A percentile compares a stretch with the other conserved stretches of the same genome.
Conservation (phyloP, 1,140 invertebrate species). For the Calliopsis andreniformis region DNA sequence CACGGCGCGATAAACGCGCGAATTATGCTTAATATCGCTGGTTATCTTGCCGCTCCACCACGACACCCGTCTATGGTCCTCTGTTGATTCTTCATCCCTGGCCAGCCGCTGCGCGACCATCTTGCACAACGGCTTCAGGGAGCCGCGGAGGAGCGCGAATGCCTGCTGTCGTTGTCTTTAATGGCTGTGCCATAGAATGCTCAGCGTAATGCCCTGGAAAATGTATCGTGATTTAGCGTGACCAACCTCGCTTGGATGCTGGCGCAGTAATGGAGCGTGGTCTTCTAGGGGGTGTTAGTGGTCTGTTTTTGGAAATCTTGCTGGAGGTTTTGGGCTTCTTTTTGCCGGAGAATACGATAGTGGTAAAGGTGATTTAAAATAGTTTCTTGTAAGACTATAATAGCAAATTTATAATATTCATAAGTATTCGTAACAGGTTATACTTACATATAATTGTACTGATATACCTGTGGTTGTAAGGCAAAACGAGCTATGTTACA, state of each 20-base stretch:
- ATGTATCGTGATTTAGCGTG: conserved; percentile 1
- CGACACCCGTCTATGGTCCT: neutral
- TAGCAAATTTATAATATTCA: too few relatives aligned
- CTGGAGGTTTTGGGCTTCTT: too few relatives aligned
- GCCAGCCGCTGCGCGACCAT: neutral
- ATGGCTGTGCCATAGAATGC: conserved; percentile 16
- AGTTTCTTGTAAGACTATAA: too few relatives aligned
- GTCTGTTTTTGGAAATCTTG: neutral
- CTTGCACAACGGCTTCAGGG: neutral
- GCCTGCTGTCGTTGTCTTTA: conserved; percentile 24
- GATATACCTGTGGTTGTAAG: too few relatives aligned
- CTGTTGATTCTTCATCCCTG: neutral
- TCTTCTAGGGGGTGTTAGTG: neutral
- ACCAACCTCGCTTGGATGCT: neutral
- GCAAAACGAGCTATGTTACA: too few relatives aligned
- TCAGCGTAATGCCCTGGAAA: conserved; percentile 8
- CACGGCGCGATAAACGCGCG: conserved; percentile 69
- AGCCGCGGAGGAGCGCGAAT: neutral
- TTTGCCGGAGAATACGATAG: too few relatives aligned
- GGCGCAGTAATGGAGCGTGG: neutral
- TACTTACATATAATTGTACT: too few relatives aligned
- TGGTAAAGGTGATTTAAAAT: too few relatives aligned
- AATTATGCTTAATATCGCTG: conserved; percentile 72
- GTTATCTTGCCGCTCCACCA: conserved; percentile 49
- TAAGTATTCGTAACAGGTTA: too few relatives aligned